Percentiles rank a stretch among this genome's conserved stretches.
Evolutionary conservation across 2,797 vertebrate genomes (phyloP).

Genomic region (Tapera naevia): DNA sequence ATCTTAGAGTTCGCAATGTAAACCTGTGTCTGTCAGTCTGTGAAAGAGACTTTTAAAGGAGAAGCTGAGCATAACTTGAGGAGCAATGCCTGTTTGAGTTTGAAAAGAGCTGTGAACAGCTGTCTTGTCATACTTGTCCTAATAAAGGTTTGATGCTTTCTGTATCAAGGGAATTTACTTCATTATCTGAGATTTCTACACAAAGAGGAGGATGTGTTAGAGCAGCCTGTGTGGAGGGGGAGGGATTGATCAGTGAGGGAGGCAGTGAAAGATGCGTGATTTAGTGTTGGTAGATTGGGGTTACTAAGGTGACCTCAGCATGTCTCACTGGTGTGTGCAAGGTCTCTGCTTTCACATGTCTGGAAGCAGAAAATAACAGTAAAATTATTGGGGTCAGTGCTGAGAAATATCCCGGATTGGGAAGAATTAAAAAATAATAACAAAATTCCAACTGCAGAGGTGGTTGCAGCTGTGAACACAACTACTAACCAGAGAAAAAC

Average conservation of each 20-base stretch:
- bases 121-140: neutral
- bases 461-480: constrained; percentile 19
- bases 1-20: neutral
- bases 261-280: neutral
- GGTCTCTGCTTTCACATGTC: neutral
- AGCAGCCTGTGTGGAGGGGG: neutral
- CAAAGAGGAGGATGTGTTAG: neutral
- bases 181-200: neutral
- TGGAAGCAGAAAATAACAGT: constrained; percentile 10
- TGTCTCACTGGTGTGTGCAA: neutral
- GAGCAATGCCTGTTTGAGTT: neutral
- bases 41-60: neutral
- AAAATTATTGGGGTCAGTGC: neutral
- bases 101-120: neutral
- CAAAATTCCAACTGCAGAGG: neutral
- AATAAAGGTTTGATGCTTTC: neutral
- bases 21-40: neutral
- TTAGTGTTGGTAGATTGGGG: neutral
- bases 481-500: constrained; percentile 23
- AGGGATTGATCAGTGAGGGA: neutral
- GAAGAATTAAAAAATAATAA: neutral
- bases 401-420: neutral
- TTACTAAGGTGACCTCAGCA: neutral
- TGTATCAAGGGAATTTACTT: neutral
- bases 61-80: neutral